phyloP scores from a whole-genome alignment of 2,888 invertebrate genomes.

The Ligdia adustata region DNA sequence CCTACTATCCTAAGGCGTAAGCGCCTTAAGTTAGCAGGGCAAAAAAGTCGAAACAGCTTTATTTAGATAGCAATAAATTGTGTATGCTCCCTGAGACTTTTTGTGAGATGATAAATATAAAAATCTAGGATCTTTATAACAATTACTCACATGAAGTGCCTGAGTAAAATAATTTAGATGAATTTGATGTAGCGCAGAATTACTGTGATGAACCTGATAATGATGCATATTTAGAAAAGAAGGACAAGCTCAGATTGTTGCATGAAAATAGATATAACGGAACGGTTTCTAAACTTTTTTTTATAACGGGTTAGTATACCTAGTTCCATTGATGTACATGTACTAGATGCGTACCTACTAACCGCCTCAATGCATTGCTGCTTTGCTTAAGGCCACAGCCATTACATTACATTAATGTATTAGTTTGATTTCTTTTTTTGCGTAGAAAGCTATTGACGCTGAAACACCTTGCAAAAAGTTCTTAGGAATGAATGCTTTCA shows the following conservation, averaged over 20 bases:
- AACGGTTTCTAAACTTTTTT: too few species aligned
- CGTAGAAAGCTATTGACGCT: too few species aligned
- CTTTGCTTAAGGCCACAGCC: too few species aligned
- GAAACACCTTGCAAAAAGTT: too few species aligned
- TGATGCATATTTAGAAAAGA: constrained; percentile 56
- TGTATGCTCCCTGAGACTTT: constrained; percentile 62
- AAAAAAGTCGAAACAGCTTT: constrained; percentile 53
- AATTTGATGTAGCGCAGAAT: constrained; percentile 69
- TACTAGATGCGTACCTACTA: too few species aligned
- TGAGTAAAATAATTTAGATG: constrained; percentile 43
- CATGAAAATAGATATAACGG: constrained; percentile 50
- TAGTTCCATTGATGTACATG: too few species aligned
- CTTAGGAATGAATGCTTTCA: too few species aligned
- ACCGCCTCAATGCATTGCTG: too few species aligned
- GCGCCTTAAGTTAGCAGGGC: too few species aligned
- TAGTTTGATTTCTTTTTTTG: too few species aligned
- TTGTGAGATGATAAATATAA: constrained; percentile 48
- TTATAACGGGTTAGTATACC: background rate
- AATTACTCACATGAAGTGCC: constrained; percentile 65
- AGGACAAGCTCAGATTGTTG: constrained; percentile 49
- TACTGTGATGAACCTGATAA: constrained; percentile 63
- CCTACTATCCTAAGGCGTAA: too few species aligned
- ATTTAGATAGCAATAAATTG: constrained; percentile 62
- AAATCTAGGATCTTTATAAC: constrained; percentile 73
- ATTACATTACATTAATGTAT: too few species aligned